Evolutionary conservation across 2,113 vertebrate genomes (phyloP), one percentile per base, ranked within the genome.

Genomic region (Chamaea fasciata): DNA sequence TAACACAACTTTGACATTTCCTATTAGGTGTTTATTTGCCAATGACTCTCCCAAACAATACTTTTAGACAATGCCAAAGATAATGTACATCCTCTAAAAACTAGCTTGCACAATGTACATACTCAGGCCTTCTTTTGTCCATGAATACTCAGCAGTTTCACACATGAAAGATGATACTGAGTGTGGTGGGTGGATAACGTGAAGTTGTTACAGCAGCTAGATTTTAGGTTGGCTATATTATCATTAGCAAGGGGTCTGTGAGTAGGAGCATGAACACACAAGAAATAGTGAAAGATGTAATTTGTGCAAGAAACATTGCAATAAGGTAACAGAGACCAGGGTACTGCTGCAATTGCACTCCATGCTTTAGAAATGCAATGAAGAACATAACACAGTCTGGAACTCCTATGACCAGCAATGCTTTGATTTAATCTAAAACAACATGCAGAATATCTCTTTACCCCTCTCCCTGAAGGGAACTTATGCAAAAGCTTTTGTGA

Each of bases 401-500:
- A 65, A 17, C 2, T 33, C 46, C 42, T 53, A 5, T 0, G 1
- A 65, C 6, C 15, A 70, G 20, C 13, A 59, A 14, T 3, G 2
- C 23, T 73, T 16, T 7, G 6, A 57, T 28, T 75, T 55, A 24
- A 47, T 15, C 9, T 44, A 39, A 57, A 88, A 13, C 4, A 60
- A 15, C 37, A 46, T 8, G 37, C 12, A 37, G 27, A 60, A 2
- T 8, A 73, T 13, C 10, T n/a, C 20, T 86, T 65, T 59, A 62
- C 6, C 3, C 5, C 4, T 27, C 3, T 62, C 22, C 17, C 13
- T 88, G 22, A 8, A 68, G 5, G 11, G 5, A 81, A 5, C 9
- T 59, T 55, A 15, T 20, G 6, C 3, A 31, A 74, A 24, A 69
- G 5, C 2, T 9, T 92, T 71, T 69, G 31, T 53, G n/a, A 76